Conservation (phyloP, 2,888 invertebrate genomes). For the Scaeva pyrastri region DNA sequence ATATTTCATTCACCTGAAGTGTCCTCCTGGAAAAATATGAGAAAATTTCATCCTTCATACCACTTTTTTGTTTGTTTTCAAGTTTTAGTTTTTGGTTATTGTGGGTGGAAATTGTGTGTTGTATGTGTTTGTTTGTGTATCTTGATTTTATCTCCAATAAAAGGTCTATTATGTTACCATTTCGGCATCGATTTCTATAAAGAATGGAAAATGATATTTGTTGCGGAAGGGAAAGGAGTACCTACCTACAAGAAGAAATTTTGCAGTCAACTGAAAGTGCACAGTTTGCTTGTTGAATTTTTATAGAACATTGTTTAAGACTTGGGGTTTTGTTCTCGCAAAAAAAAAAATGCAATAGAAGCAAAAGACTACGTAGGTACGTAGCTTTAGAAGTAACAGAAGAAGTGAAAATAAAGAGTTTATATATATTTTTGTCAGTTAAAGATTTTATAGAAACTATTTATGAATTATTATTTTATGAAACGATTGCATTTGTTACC, state of each 20-base stretch:
- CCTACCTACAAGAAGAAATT: too few species aligned
- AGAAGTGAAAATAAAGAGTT: background rate
- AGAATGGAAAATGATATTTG: slow-evolving; percentile 30
- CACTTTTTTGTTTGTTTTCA: background rate
- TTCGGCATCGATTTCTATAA: slow-evolving; percentile 12
- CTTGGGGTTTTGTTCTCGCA: background rate
- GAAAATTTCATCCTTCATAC: background rate
- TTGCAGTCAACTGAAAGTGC: slow-evolving; percentile 33
- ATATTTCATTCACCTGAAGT: slow-evolving; percentile 38
- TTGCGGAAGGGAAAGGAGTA: background rate
- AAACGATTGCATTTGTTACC: too few species aligned
- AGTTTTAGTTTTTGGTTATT: background rate
- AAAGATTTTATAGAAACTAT: too few species aligned
- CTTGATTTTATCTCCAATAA: slow-evolving; percentile 18
- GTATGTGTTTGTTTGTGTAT: background rate
- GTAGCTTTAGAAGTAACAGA: too few species aligned
- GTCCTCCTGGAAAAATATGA: slow-evolving; percentile 29
- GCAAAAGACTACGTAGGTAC: background rate
- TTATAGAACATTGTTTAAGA: slow-evolving; percentile 19
- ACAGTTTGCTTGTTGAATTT: slow-evolving; percentile 28
- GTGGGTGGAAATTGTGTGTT: background rate
- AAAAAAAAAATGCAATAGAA: slow-evolving; percentile 8
- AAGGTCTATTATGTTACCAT: slow-evolving; percentile 28
- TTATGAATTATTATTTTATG: too few species aligned
- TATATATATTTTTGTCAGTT: background rate